Conservation (phyloP, 2,888 invertebrate species). For the Meloe dianella region DNA sequence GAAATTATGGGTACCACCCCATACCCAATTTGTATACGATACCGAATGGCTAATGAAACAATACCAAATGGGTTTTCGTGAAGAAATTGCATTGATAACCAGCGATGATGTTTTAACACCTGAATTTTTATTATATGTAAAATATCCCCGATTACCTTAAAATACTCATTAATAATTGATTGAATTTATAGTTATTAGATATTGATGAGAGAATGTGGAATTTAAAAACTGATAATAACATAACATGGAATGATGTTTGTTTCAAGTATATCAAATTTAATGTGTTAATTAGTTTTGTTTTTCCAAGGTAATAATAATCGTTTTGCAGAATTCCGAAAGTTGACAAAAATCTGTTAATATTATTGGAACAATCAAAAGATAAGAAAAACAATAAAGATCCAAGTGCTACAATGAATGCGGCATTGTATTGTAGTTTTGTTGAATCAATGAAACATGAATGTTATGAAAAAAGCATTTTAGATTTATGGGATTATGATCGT, state of each 20-base stretch:
- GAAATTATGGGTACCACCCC: slow-evolving; percentile 77
- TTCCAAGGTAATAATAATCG: background rate
- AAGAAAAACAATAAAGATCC: slow-evolving; percentile 58
- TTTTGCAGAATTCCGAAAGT: slow-evolving; percentile 46
- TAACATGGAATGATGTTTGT: slow-evolving; percentile 63
- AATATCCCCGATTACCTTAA: background rate
- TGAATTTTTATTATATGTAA: slow-evolving; percentile 62
- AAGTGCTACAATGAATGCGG: slow-evolving; percentile 63
- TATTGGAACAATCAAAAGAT: slow-evolving; percentile 32
- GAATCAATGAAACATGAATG: slow-evolving; percentile 68
- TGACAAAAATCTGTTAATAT: slow-evolving; percentile 39
- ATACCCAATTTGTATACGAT: slow-evolving; percentile 72
- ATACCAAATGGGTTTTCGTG: slow-evolving; percentile 69
- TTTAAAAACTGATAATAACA: slow-evolving; percentile 42
- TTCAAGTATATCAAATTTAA: slow-evolving; percentile 59
- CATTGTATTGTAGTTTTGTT: slow-evolving; percentile 70
- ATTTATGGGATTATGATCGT: slow-evolving; percentile 72
- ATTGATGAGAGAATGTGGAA: slow-evolving; percentile 45
- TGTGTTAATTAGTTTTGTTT: background rate
- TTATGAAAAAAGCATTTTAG: slow-evolving; percentile 69
- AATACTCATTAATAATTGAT: background rate
- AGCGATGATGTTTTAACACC: slow-evolving; percentile 73
- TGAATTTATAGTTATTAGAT: slow-evolving; percentile 42
- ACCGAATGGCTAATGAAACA: slow-evolving; percentile 75
- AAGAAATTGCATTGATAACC: slow-evolving; percentile 68